Evolutionary conservation across 2,888 invertebrate genomes (phyloP), one percentile per base, ranked within the genome.

Genomic region (Cyclophora punctaria): DNA sequence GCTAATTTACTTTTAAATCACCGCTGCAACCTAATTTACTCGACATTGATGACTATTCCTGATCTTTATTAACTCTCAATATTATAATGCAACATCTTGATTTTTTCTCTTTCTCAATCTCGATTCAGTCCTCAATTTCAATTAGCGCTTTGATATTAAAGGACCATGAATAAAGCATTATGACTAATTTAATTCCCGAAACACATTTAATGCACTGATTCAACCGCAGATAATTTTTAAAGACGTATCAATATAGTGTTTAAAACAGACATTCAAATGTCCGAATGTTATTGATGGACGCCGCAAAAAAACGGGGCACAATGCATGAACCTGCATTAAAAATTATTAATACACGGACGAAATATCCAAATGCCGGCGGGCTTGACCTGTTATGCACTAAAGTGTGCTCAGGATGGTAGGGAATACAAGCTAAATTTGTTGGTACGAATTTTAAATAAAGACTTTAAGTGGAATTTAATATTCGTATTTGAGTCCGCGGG

Each of bases 381-480:
- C 59, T 57, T 52, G 57, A 57, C 55, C 51, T 34, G 35, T 41
- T 48, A 53, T 49, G 46, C 51, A 53, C 52, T 58, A 79, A 79
- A 78, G 62, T 80, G 73, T 62, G 69, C 80, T 75, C 69, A 76
- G 66, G 57, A 62, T 61, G 55, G 64, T 63, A 67, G 62, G 71
- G 59, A 73, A 81, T 85, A 83, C 75, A 78, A 75, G 67, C 75
- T 69, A 82, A 75, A 82, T 70, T 83, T 73, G 83, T 71, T 57
- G 69, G 73, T 71, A 63, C 64, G 58, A 65, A 67, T 75, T 77
- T 77, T 66, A 69, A 77, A 85, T 86, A 83, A 86, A 84, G 85
- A 78, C 80, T 82, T 84, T 71, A 75, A 76, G 75, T 77, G 83
- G 86, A 88, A 87, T 88, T 88, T 86, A 87, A 87, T 88, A 87